A percentile compares a stretch with the other conserved stretches of the same genome.
These are phyloP conservation scores for Acromyrmex echinatior DNA, from an alignment of 1,140 invertebrate genomes.

Conservation along the genomic window DNA sequence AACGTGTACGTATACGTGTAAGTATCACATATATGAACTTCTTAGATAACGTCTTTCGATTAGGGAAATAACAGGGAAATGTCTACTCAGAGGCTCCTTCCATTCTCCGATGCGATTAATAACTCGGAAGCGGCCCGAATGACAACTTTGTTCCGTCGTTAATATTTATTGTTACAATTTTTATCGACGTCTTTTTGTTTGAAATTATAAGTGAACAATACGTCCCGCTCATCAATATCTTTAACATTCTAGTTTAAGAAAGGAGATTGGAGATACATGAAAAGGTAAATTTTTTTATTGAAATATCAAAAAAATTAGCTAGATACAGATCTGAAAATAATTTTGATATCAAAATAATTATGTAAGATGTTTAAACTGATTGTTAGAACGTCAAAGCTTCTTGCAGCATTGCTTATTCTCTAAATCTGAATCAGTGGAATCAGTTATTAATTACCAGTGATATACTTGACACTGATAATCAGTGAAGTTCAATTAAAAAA, in stretches of 20 bases:
- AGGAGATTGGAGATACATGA: neutral
- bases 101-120: conserved; percentile 39
- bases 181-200: neutral
- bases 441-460: too few species aligned
- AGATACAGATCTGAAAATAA: too few species aligned
- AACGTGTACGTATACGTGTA: neutral
- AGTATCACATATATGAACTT: conserved; percentile 39
- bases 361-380: too few species aligned
- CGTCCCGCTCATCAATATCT: neutral
- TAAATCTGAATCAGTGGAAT: too few species aligned
- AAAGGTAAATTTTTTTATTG: too few species aligned
- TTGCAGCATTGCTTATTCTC: too few species aligned
- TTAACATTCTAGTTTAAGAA: neutral
- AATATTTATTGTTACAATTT: conserved; percentile 16
- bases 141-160: conserved; percentile 15
- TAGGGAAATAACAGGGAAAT: conserved; percentile 51
- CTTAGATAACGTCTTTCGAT: conserved; percentile 53
- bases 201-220: neutral
- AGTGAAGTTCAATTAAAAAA: too few species aligned
- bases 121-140: neutral
- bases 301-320: too few species aligned
- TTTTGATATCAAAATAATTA: too few species aligned
- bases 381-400: too few species aligned
- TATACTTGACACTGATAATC: too few species aligned
- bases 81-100: conserved; percentile 15